Evolutionary conservation across 1,140 invertebrate genomes (phyloP).

Genomic region (Carposina sasakii): DNA sequence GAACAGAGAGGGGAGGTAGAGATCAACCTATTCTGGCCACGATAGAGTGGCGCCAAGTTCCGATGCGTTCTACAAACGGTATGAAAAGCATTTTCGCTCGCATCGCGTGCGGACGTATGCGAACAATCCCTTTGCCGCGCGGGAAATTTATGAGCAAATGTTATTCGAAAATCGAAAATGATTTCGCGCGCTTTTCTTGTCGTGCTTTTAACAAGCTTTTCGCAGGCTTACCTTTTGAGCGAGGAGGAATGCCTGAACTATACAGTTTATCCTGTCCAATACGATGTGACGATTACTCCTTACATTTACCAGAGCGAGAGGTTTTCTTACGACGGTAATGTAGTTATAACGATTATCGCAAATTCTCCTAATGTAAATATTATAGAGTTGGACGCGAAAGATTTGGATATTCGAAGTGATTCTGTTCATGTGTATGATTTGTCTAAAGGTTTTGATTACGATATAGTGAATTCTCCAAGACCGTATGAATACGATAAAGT

Average conservation of each 20-base stretch:
- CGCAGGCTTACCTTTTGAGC: slow-evolving; percentile 26
- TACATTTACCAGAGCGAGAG: slow-evolving; percentile 34
- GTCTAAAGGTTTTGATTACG: slow-evolving; percentile 34
- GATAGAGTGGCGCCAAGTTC: slow-evolving; percentile 20
- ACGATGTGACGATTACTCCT: slow-evolving; percentile 52
- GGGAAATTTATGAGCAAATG: slow-evolving; percentile 12
- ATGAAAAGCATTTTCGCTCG: slow-evolving; percentile 17
- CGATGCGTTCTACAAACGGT: slow-evolving; percentile 12
- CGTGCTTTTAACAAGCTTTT: slow-evolving; percentile 8
- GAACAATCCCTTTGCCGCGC: slow-evolving; percentile 16
- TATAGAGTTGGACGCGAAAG: slow-evolving; percentile 53
- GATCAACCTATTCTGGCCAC: slow-evolving; percentile 20
- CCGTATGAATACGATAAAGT: slow-evolving; percentile 45
- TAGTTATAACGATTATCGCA: slow-evolving; percentile 51
- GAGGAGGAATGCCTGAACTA: slow-evolving; percentile 65
- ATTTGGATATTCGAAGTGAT: slow-evolving; percentile 41
- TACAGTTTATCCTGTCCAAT: slow-evolving; percentile 62
- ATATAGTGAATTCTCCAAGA: slow-evolving; percentile 44
- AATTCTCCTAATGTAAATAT: slow-evolving; percentile 48
- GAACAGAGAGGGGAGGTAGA: background rate
- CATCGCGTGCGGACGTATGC: slow-evolving; percentile 27
- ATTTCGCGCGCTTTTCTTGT: slow-evolving; percentile 11
- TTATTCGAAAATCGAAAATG: slow-evolving; percentile 29
- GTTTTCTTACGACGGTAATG: slow-evolving; percentile 50
- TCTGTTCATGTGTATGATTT: no score